phyloP scores from a whole-genome alignment of 2,888 invertebrate species.

The Drosophila merina region DNA sequence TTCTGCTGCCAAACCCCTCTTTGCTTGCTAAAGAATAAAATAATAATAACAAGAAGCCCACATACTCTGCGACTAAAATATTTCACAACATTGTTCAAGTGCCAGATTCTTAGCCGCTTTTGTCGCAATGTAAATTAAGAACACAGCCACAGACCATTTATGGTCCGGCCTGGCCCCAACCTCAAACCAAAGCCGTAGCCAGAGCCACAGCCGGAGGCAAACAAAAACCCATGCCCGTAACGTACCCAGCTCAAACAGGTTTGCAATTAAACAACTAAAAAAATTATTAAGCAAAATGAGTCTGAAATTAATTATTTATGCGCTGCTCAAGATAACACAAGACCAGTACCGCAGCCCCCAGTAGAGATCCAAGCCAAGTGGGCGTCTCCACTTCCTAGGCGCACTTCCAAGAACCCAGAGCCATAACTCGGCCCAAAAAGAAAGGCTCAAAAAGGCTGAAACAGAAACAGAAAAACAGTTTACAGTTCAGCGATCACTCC shows the following conservation, averaged over 20 bases:
- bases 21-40: constrained; percentile 25
- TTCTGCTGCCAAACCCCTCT: constrained; percentile 31
- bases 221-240: constrained; percentile 6
- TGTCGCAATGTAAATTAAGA: constrained; percentile 69
- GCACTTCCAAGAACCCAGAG: constrained; percentile 52
- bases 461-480: constrained; percentile 34
- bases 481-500: constrained; percentile 67
- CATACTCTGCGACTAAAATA: constrained; percentile 58
- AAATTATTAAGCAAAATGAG: constrained; percentile 55
- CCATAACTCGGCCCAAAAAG: constrained; percentile 49
- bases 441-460: constrained; percentile 41
- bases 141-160: constrained; percentile 58
- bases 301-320: constrained; percentile 76
- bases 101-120: constrained; percentile 41
- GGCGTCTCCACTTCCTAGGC: constrained; percentile 37
- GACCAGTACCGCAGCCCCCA: constrained; percentile 14
- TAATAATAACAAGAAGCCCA: constrained; percentile 31
- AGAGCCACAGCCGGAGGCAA: constrained; percentile 20
- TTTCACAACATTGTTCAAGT: constrained; percentile 66
- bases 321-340: constrained; percentile 55
- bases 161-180: constrained; percentile 53
- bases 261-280: constrained; percentile 71
- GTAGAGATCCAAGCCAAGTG: constrained; percentile 30
- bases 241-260: constrained; percentile 55
- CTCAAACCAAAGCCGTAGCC: constrained; percentile 14